These are phyloP conservation scores for Bhutanitis thaidina DNA, from an alignment of 2,888 invertebrate genomes.

Conservation along the genomic window DNA sequence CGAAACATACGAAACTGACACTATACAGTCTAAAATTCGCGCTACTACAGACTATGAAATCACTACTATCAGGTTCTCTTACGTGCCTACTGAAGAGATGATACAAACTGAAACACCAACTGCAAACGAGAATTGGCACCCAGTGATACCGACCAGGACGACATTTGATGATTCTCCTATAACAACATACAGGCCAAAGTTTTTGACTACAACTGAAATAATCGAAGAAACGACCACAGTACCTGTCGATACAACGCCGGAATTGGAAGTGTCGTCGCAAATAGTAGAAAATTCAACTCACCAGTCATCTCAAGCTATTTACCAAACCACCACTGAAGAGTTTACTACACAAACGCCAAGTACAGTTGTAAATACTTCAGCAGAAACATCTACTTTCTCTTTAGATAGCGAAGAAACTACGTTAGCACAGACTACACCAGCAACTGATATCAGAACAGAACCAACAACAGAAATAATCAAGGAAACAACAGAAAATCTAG, in stretches of 20 bases:
- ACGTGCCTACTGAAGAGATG: conserved; percentile 53
- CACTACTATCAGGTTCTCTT: conserved; percentile 69
- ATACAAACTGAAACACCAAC: conserved; percentile 36
- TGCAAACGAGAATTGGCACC: conserved; percentile 50
- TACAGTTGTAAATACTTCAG: conserved; percentile 28
- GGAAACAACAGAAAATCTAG: conserved; percentile 30
- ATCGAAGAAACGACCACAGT: conserved; percentile 50
- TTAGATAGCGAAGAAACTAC: conserved; percentile 24
- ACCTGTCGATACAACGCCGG: conserved; percentile 46
- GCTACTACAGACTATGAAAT: conserved; percentile 60
- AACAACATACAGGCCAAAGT: conserved; percentile 69
- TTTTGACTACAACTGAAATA: conserved; percentile 48
- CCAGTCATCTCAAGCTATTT: conserved; percentile 24
- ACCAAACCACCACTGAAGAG: conserved; percentile 27
- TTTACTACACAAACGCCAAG: conserved; percentile 39
- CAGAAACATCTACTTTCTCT: conserved; percentile 10
- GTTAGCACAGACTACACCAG: conserved; percentile 16
- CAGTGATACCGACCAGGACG: conserved; percentile 50
- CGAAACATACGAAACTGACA: conserved; percentile 47
- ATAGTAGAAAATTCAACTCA: conserved; percentile 39
- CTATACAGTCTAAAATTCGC: conserved; percentile 33
- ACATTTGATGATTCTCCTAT: conserved; percentile 47
- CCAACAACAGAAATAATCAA: conserved; percentile 42
- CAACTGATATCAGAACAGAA: conserved; percentile 36
- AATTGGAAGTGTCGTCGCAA: conserved; percentile 58